A percentile compares a stretch with the other conserved stretches of the same genome.
These are phyloP conservation scores for Idaea biselata DNA, from an alignment of 2,888 invertebrate genomes.

Conservation along the genomic window DNA sequence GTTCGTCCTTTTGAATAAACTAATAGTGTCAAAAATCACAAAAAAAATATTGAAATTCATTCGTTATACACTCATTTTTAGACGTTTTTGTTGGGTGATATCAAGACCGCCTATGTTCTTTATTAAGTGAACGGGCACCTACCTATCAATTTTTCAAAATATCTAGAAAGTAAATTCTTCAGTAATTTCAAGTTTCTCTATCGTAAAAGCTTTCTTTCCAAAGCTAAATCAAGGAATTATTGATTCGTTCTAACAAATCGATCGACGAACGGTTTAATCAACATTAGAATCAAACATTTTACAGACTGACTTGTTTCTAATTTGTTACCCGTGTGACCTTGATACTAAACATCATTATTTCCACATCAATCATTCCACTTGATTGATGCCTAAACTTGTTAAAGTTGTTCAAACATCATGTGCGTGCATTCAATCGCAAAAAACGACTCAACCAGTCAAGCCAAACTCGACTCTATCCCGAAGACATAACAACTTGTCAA, in stretches of 20 bases:
- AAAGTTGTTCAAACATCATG: conserved; percentile 40
- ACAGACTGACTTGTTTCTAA: conserved; percentile 53
- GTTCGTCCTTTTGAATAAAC: too few relatives aligned
- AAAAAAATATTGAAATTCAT: too few relatives aligned
- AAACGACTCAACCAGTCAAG: conserved; percentile 15
- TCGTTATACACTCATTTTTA: too few relatives aligned
- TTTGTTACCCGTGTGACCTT: conserved; percentile 58
- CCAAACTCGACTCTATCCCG: conserved; percentile 30
- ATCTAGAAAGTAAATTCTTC: not conserved
- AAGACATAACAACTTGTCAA: conserved; percentile 22
- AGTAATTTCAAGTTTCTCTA: not conserved
- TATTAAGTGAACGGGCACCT: too few relatives aligned
- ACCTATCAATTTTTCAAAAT: not conserved
- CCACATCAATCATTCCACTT: conserved; percentile 52
- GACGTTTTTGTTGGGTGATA: too few relatives aligned
- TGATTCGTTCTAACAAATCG: conserved; percentile 41
- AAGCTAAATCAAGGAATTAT: conserved; percentile 17
- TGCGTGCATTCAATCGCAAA: conserved; percentile 34
- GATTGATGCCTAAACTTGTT: conserved; percentile 44
- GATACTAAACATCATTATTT: conserved; percentile 63
- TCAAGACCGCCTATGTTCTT: too few relatives aligned
- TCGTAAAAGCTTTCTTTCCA: not conserved
- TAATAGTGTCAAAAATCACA: too few relatives aligned
- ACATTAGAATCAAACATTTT: conserved; percentile 32
- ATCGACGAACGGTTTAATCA: not conserved